phyloP scores from a whole-genome alignment of 1,140 invertebrate genomes.

The Prorops nasuta region DNA sequence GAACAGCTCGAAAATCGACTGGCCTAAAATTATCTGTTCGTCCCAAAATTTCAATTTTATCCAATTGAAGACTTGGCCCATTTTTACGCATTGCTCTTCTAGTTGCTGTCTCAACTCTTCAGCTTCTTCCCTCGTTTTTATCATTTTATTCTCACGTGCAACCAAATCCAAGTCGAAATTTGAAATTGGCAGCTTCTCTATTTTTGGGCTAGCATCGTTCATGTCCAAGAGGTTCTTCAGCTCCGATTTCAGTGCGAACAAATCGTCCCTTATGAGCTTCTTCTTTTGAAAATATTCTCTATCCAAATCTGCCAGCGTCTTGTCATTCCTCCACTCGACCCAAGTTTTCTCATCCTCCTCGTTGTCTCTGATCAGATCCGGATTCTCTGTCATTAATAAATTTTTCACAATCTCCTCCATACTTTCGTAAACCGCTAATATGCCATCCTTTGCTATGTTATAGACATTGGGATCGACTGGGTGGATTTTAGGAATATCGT shows the following conservation, averaged over 20 bases:
- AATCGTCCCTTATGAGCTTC: conserved; percentile 20
- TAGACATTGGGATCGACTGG: conserved; percentile 10
- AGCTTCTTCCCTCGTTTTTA: conserved; percentile 44
- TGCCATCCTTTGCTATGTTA: conserved; percentile 13
- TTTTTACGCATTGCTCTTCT: conserved; percentile 39
- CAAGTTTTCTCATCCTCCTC: conserved; percentile 26
- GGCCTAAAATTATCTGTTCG: conserved; percentile 37
- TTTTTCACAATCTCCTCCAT: conserved; percentile 19
- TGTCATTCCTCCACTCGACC: conserved; percentile 34
- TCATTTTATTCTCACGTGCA: conserved; percentile 31
- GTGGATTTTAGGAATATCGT: neutral
- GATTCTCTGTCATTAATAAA: conserved; percentile 16
- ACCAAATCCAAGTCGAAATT: conserved; percentile 40
- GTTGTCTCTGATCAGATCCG: conserved; percentile 11
- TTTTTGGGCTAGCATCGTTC: conserved; percentile 37
- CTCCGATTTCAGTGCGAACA: conserved; percentile 30
- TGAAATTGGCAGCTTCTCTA: conserved; percentile 35
- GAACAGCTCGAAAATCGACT: conserved; percentile 50
- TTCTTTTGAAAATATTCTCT: conserved; percentile 15
- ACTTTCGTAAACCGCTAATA: conserved; percentile 25
- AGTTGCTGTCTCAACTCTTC: conserved; percentile 39
- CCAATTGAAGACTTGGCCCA: conserved; percentile 46
- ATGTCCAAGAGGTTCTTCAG: conserved; percentile 35
- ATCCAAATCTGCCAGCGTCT: conserved; percentile 20
- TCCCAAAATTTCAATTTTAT: conserved; percentile 48